phyloP scores from a whole-genome alignment of 2,113 vertebrate species.

The Jacana jacana region DNA sequence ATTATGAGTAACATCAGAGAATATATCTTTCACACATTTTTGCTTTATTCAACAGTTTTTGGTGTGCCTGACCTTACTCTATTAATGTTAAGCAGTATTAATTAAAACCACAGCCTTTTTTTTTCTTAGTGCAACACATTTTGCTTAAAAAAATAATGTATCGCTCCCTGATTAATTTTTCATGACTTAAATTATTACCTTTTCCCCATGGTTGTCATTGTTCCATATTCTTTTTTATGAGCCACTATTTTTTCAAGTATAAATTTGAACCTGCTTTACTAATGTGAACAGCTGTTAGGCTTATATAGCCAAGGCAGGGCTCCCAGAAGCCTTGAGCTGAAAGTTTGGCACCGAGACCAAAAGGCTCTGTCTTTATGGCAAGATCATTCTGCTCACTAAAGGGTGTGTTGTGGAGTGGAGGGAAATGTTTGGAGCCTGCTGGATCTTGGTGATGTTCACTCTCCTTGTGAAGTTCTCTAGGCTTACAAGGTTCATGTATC shows the following conservation, averaged over 20 bases:
- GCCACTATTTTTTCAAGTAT: constrained; percentile 67
- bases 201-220: constrained; percentile 59
- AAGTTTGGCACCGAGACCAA: not conserved
- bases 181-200: constrained; percentile 70
- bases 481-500: not conserved
- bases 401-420: not conserved
- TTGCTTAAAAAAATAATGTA: constrained; percentile 71
- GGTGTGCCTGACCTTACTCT: constrained; percentile 70
- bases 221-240: constrained; percentile 73
- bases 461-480: not conserved
- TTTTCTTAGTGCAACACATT: constrained; percentile 57
- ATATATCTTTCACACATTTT: constrained; percentile 71
- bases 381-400: not conserved
- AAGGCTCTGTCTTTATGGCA: not conserved
- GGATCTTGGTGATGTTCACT: not conserved
- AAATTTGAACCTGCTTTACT: constrained; percentile 68
- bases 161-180: constrained; percentile 71
- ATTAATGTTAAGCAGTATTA: constrained; percentile 74
- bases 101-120: constrained; percentile 57
- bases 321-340: constrained; percentile 9
- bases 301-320: not conserved
- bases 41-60: constrained; percentile 81
- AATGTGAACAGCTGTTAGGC: constrained; percentile 68
- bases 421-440: not conserved
- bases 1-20: constrained; percentile 69